These are phyloP conservation scores for Tigriopus japonicus DNA, from an alignment of 1,140 invertebrate genomes.

Conservation along the genomic window DNA sequence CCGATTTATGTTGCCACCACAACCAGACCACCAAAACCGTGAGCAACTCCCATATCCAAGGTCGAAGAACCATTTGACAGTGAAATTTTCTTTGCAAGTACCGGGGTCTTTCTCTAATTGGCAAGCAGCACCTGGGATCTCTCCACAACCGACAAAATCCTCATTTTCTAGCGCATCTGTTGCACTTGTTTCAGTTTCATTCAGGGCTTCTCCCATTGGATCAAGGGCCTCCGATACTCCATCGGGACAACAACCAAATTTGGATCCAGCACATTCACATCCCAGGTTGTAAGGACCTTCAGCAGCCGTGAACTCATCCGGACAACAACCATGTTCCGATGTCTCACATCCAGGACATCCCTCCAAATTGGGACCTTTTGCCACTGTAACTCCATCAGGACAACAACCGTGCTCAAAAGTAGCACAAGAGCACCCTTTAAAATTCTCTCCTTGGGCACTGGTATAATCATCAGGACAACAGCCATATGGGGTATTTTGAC, in stretches of 20 bases:
- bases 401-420: slow-evolving; percentile 46
- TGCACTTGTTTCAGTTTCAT: slow-evolving; percentile 26
- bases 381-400: slow-evolving; percentile 44
- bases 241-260: slow-evolving; percentile 74
- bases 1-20: slow-evolving; percentile 50
- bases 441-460: slow-evolving; percentile 56
- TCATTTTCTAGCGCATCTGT: slow-evolving; percentile 19
- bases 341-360: slow-evolving; percentile 56
- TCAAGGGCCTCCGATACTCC: slow-evolving; percentile 30
- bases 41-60: slow-evolving; percentile 67
- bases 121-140: slow-evolving; percentile 43
- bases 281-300: slow-evolving; percentile 27
- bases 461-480: slow-evolving; percentile 64
- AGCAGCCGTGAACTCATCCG: slow-evolving; percentile 43
- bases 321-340: slow-evolving; percentile 63
- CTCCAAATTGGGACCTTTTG: slow-evolving; percentile 27
- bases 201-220: slow-evolving; percentile 25
- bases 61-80: slow-evolving; percentile 71
- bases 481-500: slow-evolving; percentile 49
- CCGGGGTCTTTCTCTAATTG: slow-evolving; percentile 51
- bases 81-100: slow-evolving; percentile 53
- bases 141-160: slow-evolving; percentile 56
- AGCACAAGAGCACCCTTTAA: slow-evolving; percentile 64
- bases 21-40: slow-evolving; percentile 86
- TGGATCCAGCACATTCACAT: slow-evolving; percentile 56